Percentiles rank a stretch among this genome's conserved stretches.
phyloP scores from a whole-genome alignment of 2,113 vertebrate genomes.

The Delphinapterus leucas region DNA sequence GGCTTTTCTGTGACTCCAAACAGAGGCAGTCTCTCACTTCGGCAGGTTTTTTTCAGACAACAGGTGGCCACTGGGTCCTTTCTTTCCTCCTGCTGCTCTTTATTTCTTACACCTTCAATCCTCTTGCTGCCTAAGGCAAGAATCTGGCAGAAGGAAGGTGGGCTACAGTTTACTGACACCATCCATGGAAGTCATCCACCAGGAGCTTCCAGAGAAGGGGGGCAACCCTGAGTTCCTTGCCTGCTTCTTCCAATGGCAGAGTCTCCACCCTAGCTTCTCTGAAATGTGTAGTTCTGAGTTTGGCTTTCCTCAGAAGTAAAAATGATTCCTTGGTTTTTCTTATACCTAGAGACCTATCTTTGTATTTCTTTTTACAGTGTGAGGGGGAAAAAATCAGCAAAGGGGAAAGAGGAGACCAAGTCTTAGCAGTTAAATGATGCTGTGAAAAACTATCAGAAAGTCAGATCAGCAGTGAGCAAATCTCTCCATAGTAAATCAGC shows the following conservation, averaged over 20 bases:
- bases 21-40: no score
- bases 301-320: not conserved
- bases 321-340: not conserved
- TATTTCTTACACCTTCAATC: not conserved
- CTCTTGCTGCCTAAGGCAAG: not conserved
- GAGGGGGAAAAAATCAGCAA: not conserved
- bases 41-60: not conserved
- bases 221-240: rapidly evolving
- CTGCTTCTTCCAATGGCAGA: not conserved
- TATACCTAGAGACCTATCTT: not conserved
- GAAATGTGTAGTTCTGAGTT: not conserved
- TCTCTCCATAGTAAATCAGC: not conserved
- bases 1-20: not conserved
- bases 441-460: not conserved
- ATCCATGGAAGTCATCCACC: not conserved
- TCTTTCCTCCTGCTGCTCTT: not conserved
- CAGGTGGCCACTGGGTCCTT: not conserved
- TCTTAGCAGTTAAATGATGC: not conserved
- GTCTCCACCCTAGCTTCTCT: not conserved
- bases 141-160: not conserved
- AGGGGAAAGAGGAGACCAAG: not conserved
- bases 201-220: not conserved
- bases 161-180: not conserved
- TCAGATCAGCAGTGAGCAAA: not conserved
- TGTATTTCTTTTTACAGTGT: not conserved